These are phyloP conservation scores for Spilarctia lutea DNA, from an alignment of 2,888 invertebrate species.

Conservation along the genomic window DNA sequence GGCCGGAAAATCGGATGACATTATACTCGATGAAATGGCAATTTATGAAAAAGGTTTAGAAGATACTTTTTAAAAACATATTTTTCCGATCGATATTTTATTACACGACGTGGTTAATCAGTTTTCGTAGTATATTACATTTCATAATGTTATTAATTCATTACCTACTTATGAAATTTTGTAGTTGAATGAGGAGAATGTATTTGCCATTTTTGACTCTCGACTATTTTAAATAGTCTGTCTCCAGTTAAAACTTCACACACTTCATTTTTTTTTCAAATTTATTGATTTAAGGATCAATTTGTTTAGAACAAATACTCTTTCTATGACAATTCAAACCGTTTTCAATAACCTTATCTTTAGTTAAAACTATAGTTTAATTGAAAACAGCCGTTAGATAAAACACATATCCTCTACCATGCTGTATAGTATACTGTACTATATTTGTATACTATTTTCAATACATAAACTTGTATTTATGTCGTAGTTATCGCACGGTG, in stretches of 20 bases:
- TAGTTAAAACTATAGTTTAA: too few relatives aligned
- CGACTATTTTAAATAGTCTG: too few relatives aligned
- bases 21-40: constrained; percentile 63
- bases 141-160: too few relatives aligned
- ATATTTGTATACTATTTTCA: too few relatives aligned
- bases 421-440: not conserved
- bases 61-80: constrained; percentile 19
- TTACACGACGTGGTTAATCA: not conserved
- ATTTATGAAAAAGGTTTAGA: constrained; percentile 50
- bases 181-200: not conserved
- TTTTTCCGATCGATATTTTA: not conserved
- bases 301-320: too few relatives aligned
- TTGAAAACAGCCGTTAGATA: not conserved
- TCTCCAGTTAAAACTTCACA: too few relatives aligned
- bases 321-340: too few relatives aligned
- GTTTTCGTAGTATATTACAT: not conserved
- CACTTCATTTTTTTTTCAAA: too few relatives aligned
- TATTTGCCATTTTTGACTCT: not conserved
- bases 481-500: constrained; percentile 87
- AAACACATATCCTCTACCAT: not conserved
- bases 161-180: not conserved
- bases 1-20: constrained; percentile 60
- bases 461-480: not conserved
- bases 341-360: too few relatives aligned
- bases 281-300: too few relatives aligned